Percentiles rank a stretch among this genome's conserved stretches.
Evolutionary conservation across 2,113 vertebrate genomes (phyloP).

Genomic region (Scalopus aquaticus): DNA sequence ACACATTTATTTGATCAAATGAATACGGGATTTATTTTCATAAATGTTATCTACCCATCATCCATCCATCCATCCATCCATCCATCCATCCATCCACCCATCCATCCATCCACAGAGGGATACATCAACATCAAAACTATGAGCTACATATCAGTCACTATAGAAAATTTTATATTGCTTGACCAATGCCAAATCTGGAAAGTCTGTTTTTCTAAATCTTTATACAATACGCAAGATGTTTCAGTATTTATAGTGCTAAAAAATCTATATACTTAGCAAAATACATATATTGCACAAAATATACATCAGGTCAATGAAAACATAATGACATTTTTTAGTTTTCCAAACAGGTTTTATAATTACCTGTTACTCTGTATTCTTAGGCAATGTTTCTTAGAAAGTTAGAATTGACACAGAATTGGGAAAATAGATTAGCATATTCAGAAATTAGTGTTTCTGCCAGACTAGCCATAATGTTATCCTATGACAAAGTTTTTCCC

Average conservation of each 20-base stretch:
- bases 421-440: not conserved
- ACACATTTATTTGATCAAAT: constrained; percentile 67
- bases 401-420: not conserved
- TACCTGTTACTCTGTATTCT: not conserved
- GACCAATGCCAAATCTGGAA: constrained; percentile 67
- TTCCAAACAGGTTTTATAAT: not conserved
- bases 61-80: too few relatives aligned
- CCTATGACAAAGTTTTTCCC: not conserved
- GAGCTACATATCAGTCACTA: constrained; percentile 68
- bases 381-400: not conserved
- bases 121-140: constrained; percentile 77
- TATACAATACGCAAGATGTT: constrained; percentile 69
- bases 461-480: not conserved
- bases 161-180: constrained; percentile 78
- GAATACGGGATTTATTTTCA: constrained; percentile 73
- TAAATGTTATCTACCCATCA: constrained; percentile 60
- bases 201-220: constrained; percentile 75
- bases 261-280: not conserved
- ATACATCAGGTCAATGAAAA: not conserved
- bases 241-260: not conserved
- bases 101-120: constrained; percentile 58
- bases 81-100: too few relatives aligned
- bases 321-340: not conserved
- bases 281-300: not conserved
- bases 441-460: not conserved